Conservation (phyloP, 2,888 invertebrate genomes). For the Acronicta leporina region DNA sequence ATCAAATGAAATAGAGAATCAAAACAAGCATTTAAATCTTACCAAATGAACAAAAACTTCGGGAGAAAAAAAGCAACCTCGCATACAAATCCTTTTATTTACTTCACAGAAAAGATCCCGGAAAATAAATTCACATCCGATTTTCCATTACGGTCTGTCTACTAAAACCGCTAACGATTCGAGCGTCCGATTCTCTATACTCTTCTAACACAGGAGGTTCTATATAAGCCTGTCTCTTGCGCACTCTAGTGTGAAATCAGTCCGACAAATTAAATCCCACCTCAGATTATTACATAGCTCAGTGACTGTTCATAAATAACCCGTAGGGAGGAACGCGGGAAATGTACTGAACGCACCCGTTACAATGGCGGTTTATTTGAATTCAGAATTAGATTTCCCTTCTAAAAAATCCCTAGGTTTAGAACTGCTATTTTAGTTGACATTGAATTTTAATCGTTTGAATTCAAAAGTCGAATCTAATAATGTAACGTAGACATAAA, state of each 20-base stretch:
- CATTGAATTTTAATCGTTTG: background rate
- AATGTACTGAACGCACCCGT: constrained; percentile 64
- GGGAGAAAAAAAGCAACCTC: constrained; percentile 35
- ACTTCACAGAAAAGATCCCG: constrained; percentile 65
- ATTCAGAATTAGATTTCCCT: constrained; percentile 53
- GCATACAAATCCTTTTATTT: constrained; percentile 70
- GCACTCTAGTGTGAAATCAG: constrained; percentile 91
- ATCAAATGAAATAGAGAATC: background rate
- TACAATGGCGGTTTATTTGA: constrained; percentile 60
- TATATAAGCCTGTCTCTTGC: constrained; percentile 60
- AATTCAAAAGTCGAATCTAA: constrained; percentile 1
- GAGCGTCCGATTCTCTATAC: constrained; percentile 53
- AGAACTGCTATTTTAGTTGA: constrained; percentile 3
- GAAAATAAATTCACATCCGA: constrained; percentile 69
- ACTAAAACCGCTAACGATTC: constrained; percentile 81
- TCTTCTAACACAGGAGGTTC: constrained; percentile 50
- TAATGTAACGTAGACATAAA: constrained; percentile 9
- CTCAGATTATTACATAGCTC: constrained; percentile 93
- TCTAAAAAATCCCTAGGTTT: background rate
- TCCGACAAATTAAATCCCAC: constrained; percentile 92
- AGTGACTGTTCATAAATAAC: constrained; percentile 92
- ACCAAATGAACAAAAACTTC: constrained; percentile 14
- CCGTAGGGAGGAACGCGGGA: constrained; percentile 70
- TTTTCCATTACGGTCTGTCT: constrained; percentile 76
- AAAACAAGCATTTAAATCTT: constrained; percentile 1